Evolutionary conservation across 2,113 vertebrate genomes (phyloP).

Genomic region (Pangasianodon gigas): DNA sequence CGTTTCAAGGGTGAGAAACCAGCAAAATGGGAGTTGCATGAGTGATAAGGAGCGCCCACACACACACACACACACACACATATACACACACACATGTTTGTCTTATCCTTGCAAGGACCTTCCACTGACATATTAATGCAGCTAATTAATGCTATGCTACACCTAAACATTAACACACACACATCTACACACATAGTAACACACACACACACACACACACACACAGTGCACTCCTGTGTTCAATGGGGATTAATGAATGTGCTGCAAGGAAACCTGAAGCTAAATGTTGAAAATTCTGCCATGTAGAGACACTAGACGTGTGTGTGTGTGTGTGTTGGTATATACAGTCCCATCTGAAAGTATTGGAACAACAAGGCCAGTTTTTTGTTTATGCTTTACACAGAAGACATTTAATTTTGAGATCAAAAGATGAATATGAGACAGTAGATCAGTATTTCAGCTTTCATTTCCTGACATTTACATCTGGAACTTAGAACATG

Average conservation of each 20-base stretch:
- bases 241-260: no score
- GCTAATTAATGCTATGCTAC: neutral
- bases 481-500: neutral
- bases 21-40: neutral
- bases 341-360: neutral
- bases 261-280: no score
- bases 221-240: neutral
- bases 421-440: neutral
- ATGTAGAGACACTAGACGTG: neutral
- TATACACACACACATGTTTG: neutral
- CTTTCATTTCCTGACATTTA: neutral
- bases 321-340: neutral
- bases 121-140: neutral
- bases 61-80: constrained; percentile 3
- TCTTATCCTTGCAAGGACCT: neutral
- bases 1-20: constrained; percentile 24
- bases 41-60: constrained; percentile 18
- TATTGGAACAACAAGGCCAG: neutral
- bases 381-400: neutral
- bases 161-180: neutral
- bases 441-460: neutral
- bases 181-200: neutral
- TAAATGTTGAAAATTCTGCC: neutral
- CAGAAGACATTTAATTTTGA: neutral
- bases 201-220: constrained; percentile 6